Base-by-base conservation (phyloP, 2,797 vertebrate genomes). In the Petrocephalus sullivani region DNA sequence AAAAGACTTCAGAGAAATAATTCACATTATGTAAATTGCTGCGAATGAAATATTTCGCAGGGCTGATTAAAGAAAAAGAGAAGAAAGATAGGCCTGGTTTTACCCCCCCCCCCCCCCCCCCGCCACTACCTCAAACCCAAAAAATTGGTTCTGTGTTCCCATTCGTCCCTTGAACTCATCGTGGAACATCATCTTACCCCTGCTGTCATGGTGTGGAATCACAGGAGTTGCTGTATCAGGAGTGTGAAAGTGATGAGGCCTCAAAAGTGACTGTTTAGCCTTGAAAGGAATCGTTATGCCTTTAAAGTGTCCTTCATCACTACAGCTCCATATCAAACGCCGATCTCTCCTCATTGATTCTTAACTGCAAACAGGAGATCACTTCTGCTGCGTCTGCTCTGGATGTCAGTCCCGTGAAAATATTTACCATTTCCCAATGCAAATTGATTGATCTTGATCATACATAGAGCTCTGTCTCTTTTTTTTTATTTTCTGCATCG, bases 211-310 rank as follows among this genome's bases (percentile, higher is more conserved):
- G 16, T 78, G 14, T 78, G 0, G 71, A 46, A 78, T 46, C 71
- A n/a, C 37, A 78, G 71, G 37, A 78, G 71, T 49, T 78, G 71
- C 71, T 78, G 37, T 78, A 46, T 78, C 71, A 78, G 33, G 33
- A 78, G 1, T 46, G 71, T 46, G 71, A 78, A 78, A 78, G 71
- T 78, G 37, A 78, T 49, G 71, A 78, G 71, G 41, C 6, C 71
- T 78, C 19, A 78, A 78, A 78, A 78, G 71, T 41, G 16, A 78
- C 37, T 41, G 71, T 78, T 78, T 78, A 46, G 71, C 71, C 37
- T 78, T 78, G 71, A 78, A 78, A 78, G 71, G 71, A 78, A 78
- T 46, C 16, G 71, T n/a, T 78, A n/a, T 78, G 71, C 37, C 71
- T 78, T 78, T 78, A 41, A 41, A 46, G 71, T 78, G 71, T n/a